Evolutionary conservation across 2,797 vertebrate genomes (phyloP), one percentile per base, ranked within the genome.

Genomic region (Coregonus suidteri): DNA sequence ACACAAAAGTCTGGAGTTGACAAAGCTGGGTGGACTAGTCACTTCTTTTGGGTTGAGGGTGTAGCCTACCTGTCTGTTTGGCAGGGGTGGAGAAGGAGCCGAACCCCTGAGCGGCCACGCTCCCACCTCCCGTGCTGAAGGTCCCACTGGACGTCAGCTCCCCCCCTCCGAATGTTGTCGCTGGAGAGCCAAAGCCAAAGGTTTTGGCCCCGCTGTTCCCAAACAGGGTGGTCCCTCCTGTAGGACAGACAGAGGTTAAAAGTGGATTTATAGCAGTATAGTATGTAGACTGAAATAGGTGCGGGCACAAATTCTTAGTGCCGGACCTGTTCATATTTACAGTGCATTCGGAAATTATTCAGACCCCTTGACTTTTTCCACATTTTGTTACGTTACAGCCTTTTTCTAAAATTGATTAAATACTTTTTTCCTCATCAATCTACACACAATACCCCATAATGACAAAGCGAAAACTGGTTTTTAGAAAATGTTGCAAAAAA

Each of bases 21-120:
- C 20, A 34, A n/a, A 56, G 41, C 62, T 59, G 41, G 2, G 3
- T 47, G 41, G 41, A 47, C 41, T 47, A 13, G 74, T 18, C 6
- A 20, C 56, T 7, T 3, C 11, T 47, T 13, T 3, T 47, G 41
- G 41, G 41, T 47, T 47, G 41, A 47, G 6, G 18, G 56, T 9
- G n/a, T 65, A 13, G 6, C 54, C 25, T 68, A 71, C 66, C 31
- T 70, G 77, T 56, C 95, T 95, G 75, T 94, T 99, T 98, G 81
- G 92, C 84, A 0, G 97, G 95, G 59, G 92, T 90, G 73, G 95
- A 88, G 86, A 98, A 99, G 11, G 94, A 95, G 0, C 98, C 97
- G 0, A 99, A 99, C 76, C 98, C 98, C 83, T 99, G 98, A 1
- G 96, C 88, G 0, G 98, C 96, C 16, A 99, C 98, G 0, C 95